Evolutionary conservation across 1,140 invertebrate genomes (phyloP), one percentile per base, ranked within the genome.

Genomic region (Subanguina moxae): DNA sequence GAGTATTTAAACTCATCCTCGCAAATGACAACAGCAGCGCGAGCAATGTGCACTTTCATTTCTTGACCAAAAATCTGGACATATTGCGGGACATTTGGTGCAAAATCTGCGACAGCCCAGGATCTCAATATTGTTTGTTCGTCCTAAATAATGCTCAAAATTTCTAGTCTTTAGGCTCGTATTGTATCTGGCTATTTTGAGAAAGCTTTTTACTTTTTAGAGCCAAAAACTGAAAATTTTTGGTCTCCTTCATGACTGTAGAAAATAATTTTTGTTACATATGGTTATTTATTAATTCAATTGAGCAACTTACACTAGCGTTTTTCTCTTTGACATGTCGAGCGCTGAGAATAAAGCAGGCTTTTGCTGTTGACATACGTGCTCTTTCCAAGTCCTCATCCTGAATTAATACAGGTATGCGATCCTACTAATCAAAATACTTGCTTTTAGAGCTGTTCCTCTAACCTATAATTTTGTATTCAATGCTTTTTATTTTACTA

Each of bases 41-140:
- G 97, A 84, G 95, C 94, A 21, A 97, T 93, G 85, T 97, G 94
- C 69, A 97, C 87, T 83, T 97, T 97, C 83, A 96, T 96, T 85
- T 97, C 93, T 43, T 93, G 92, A 82, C 93, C 86, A 86, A 96
- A 97, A 72, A 97, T 94, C 85, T 97, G 94, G 57, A 97, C 92
- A 84, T 96, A 97, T 85, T 97, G 93, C 28, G 92, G 91, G 66
- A 96, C 92, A 76, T 88, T 89, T 25, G 93, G 94, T 0, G 93
- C 93, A 84, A 94, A 97, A 84, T 97, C 94, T 84, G 95, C 94
- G 13, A 97, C 92, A 5, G 94, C 94, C 94, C 94, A 97, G 15
- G 93, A 95, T 71, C 94, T 87, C 52, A 97, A 86, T 74, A 97
- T 95, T 5, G 93, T 97, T 82, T 97, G 93, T 82, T 97, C 91